Conservation (phyloP, 53 echinoderm and acorn worm species). For the Pentamera pediparva region DNA sequence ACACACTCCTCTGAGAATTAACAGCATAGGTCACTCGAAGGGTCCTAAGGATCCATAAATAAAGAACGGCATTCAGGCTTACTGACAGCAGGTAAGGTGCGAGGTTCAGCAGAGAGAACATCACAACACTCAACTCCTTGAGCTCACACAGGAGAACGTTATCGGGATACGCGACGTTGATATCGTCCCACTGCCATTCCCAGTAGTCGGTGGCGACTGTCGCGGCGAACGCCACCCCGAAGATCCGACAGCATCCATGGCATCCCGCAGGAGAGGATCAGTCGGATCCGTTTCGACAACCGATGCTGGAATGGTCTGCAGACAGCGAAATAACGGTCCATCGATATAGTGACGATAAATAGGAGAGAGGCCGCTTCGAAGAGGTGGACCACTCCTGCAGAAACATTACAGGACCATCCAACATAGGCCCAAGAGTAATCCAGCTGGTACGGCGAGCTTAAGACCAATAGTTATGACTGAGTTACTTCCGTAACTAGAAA, state of each 20-base stretch:
- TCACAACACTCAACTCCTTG: too few relatives aligned
- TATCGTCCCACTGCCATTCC: too few relatives aligned
- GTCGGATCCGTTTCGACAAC: conserved; percentile 3
- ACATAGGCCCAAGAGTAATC: conserved; percentile 5
- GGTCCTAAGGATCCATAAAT: too few relatives aligned
- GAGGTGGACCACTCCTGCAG: conserved; percentile 2
- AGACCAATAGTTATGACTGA: not conserved
- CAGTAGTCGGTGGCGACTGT: not conserved
- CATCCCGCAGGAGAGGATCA: not conserved
- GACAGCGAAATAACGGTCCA: conserved; percentile 25
- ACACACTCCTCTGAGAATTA: conserved; percentile 10
- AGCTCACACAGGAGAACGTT: too few relatives aligned
- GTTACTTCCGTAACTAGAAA: conserved; percentile 15
- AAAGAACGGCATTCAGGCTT: too few relatives aligned
- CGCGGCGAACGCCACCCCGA: not conserved
- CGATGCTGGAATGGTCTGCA: conserved; percentile 14
- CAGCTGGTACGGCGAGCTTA: not conserved
- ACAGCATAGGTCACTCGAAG: not conserved
- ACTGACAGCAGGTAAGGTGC: too few relatives aligned
- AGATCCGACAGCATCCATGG: not conserved
- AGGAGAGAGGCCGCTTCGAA: conserved; percentile 18
- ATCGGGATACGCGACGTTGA: too few relatives aligned
- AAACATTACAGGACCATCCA: too few relatives aligned
- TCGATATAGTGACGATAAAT: conserved; percentile 9
- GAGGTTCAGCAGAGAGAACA: too few relatives aligned